Conservation (phyloP, 2,797 vertebrate species). For the Mastacembelus armatus region DNA sequence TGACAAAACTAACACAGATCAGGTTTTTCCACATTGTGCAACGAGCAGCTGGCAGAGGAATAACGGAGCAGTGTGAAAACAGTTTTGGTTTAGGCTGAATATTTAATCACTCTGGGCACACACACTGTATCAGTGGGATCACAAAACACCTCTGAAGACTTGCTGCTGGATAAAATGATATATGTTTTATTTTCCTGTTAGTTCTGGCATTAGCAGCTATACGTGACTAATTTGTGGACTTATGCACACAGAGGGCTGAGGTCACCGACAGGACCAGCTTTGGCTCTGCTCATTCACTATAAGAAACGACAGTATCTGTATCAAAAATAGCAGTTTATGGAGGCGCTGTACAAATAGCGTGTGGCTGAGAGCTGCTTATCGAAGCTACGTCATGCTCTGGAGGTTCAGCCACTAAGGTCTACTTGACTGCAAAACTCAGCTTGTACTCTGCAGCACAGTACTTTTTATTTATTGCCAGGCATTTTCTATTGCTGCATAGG, state of each 20-base stretch:
- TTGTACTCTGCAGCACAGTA: constrained; percentile 10
- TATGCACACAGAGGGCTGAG: background rate
- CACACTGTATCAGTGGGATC: background rate
- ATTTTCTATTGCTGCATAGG: constrained; percentile 49
- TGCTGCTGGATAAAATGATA: background rate
- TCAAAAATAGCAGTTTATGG: constrained; percentile 63
- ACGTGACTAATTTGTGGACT: background rate
- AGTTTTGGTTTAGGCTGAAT: background rate
- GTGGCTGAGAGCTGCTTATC: constrained; percentile 21
- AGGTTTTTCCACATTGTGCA: too few species aligned
- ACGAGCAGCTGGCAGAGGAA: too few species aligned
- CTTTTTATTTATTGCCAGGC: constrained; percentile 47
- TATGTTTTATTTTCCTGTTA: background rate
- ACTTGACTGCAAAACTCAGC: constrained; percentile 28
- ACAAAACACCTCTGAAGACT: background rate
- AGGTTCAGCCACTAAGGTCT: constrained; percentile 45
- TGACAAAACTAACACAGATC: too few species aligned
- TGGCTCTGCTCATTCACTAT: constrained; percentile 31
- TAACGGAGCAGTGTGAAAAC: too few species aligned
- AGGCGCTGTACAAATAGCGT: constrained; percentile 11
- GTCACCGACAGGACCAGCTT: background rate
- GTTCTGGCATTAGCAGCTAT: background rate
- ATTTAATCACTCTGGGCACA: background rate
- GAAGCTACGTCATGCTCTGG: constrained; percentile 62
- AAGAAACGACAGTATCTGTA: constrained; percentile 64